Evolutionary conservation across 2,888 invertebrate species (phyloP).

Genomic region (Spilosoma lubricipeda): DNA sequence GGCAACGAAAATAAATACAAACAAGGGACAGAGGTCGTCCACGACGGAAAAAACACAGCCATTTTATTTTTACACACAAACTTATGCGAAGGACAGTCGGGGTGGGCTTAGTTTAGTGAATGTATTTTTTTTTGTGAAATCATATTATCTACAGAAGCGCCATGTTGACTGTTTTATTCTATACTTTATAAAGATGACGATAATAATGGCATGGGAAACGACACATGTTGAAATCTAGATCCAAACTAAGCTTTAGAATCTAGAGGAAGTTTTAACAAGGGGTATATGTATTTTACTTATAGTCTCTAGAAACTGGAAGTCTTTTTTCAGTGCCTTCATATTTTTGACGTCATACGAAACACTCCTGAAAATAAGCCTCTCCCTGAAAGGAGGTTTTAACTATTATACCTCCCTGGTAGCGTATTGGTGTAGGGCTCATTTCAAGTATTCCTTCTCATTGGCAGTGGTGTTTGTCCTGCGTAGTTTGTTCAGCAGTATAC

Average conservation of each 20-base stretch:
- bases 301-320: too few relatives aligned
- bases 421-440: too few relatives aligned
- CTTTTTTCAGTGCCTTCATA: too few relatives aligned
- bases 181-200: too few relatives aligned
- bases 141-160: not conserved
- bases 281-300: too few relatives aligned
- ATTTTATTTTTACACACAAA: constrained; percentile 48
- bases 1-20: constrained; percentile 41
- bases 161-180: not conserved
- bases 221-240: not conserved
- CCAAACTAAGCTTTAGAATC: not conserved
- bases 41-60: constrained; percentile 50
- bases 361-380: too few relatives aligned
- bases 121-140: constrained; percentile 3
- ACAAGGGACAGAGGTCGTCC: constrained; percentile 24
- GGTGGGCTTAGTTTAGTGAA: constrained; percentile 10
- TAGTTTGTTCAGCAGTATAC: too few relatives aligned
- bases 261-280: not conserved
- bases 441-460: too few relatives aligned
- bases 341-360: too few relatives aligned
- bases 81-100: constrained; percentile 34
- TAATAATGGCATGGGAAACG: not conserved
- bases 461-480: too few relatives aligned
- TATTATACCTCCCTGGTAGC: too few relatives aligned
- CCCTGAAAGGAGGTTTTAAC: too few relatives aligned